Evolutionary conservation across 92 coral and sea anemone species (phyloP), one percentile per base, ranked within the genome.

Genomic region (Porites lobata): DNA sequence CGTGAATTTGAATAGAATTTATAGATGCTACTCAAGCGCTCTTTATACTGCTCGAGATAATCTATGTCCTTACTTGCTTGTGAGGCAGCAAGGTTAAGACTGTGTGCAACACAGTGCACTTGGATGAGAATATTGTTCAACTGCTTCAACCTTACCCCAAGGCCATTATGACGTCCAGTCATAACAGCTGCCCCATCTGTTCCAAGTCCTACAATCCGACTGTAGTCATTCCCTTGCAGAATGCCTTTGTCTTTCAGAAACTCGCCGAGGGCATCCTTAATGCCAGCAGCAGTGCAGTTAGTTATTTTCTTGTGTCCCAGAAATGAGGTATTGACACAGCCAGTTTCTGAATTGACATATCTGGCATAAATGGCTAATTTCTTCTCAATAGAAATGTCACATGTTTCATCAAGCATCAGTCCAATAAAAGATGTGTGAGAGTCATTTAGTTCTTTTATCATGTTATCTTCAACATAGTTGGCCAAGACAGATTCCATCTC

Each of bases 31-130:
- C 21, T 18, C 29, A 86, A 65, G 14, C 2, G 22, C 75, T 17
- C 72, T 29, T 86, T 65, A 56, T 69, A 78, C 63, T 69, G 53
- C 21, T 50, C 43, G 24, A 86, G 85, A 71, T 78, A 78, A 69
- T 67, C 79, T 12, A 69, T 69, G 78, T 57, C 90, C 69, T 69
- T 78, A 69, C 78, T 66, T 78, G 85, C 90, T 52, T 78, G 73
- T 77, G 85, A 68, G 76, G 85, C 85, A 65, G 85, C 92, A 82
- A 89, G 85, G 63, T 75, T 84, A 63, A 89, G 69, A 18, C 90
- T 89, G 88, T 83, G 89, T 47, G 89, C 92, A 63, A 83, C 89
- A 84, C 92, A 84, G 76, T 84, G 90, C 19, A 89, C 89, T 69
- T 77, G 84, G 22, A 77, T 66, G 67, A 86, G 78, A 68, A 68